These are phyloP conservation scores for Spicauda simplicius DNA, from an alignment of 2,888 invertebrate species.

Conservation along the genomic window DNA sequence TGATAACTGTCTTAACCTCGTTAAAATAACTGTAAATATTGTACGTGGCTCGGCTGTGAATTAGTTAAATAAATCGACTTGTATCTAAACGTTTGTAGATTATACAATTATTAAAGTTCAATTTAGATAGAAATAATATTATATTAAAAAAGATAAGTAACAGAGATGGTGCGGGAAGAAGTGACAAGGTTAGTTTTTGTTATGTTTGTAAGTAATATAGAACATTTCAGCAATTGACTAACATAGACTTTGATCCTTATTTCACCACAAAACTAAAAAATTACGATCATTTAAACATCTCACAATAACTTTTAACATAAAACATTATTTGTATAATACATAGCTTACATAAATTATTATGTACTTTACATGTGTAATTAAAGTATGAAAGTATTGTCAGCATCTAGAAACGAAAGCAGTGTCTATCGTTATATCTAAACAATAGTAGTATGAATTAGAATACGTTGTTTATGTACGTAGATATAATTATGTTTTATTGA, in stretches of 20 bases:
- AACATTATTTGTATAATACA: no score
- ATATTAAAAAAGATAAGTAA: background rate
- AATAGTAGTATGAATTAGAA: no score
- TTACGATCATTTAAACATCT: background rate
- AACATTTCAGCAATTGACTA: background rate
- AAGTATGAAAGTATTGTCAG: no score
- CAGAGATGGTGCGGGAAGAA: constrained; percentile 11
- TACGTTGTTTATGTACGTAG: no score
- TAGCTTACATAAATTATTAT: no score
- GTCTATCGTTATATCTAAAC: no score
- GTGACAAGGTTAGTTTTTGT: constrained; percentile 20
- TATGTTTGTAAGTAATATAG: background rate
- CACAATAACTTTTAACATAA: background rate
- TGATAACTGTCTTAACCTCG: no score
- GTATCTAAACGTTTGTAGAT: constrained; percentile 1
- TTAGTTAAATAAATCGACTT: background rate
- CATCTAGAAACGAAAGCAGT: no score
- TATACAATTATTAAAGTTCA: constrained; percentile 21
- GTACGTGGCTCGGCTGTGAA: background rate
- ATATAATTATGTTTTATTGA: no score
- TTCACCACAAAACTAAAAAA: background rate
- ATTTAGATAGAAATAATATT: background rate
- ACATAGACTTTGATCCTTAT: background rate
- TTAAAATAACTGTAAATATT: no score
- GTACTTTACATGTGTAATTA: no score